phyloP scores from a whole-genome alignment of 2,888 invertebrate genomes.

The Timema podura region DNA sequence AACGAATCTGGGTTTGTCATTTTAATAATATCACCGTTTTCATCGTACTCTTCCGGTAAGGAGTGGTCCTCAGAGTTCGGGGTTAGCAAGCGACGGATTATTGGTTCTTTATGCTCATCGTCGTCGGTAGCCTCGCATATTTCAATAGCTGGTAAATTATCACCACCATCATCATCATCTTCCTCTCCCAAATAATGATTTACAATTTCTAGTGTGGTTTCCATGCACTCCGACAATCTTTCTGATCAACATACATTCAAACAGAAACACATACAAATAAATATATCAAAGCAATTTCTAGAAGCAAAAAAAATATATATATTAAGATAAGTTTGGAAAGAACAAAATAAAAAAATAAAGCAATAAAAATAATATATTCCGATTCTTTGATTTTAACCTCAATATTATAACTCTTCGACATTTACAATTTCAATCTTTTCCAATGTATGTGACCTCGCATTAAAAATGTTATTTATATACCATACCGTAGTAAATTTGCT shows the following conservation, averaged over 20 bases:
- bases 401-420: too few species aligned
- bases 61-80: constrained; percentile 25
- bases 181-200: not conserved
- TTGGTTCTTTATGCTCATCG: not conserved
- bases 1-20: constrained; percentile 1
- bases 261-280: not conserved
- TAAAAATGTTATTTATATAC: too few species aligned
- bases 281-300: constrained; percentile 1
- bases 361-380: too few species aligned
- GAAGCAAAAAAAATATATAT: too few species aligned
- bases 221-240: not conserved
- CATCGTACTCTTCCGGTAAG: constrained; percentile 17
- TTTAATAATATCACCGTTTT: constrained; percentile 1
- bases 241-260: not conserved
- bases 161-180: not conserved
- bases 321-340: too few species aligned
- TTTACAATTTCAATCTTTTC: too few species aligned
- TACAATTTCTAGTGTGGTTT: not conserved
- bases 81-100: constrained; percentile 16
- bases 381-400: too few species aligned
- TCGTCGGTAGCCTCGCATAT: too few species aligned
- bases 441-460: too few species aligned
- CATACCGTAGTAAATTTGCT: too few species aligned
- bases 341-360: too few species aligned
- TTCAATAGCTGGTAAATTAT: too few species aligned